Base-by-base conservation (phyloP, 2,797 vertebrate genomes). In the Ptychadena robeensis region DNA sequence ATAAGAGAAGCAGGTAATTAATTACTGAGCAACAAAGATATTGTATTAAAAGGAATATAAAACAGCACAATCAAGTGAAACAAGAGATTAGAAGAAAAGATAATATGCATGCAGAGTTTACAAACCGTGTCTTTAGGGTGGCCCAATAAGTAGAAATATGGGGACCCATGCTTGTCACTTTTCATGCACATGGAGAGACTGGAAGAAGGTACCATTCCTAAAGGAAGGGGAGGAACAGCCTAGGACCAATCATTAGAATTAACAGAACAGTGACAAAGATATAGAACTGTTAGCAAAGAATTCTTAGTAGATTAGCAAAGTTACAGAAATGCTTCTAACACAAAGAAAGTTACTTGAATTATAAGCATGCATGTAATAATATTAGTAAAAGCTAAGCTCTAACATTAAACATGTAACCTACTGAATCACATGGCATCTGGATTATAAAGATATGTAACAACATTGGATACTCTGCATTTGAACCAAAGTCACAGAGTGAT, bases 161-260 rank as follows among this genome's bases (percentile, higher is more conserved):
- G 97, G 95, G 98, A 98, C 95, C 98, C 97, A 98, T 99, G 98
- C 96, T 96, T 99, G 96, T 99, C 98, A 99, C 96, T 98, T 98
- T 99, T 99, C 98, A 99, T 99, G 97, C 98, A 99, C 97, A 99
- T 98, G 97, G 97, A 99, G 96, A 98, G 96, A 95, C 96, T 98
- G 96, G 98, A 98, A 85, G 82, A 85, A 97, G 97, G 96, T 95
- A 97, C 96, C 97, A 97, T 98, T 99, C 97, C 98, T 99, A 98
- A 95, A 98, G 96, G 97, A 97, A 96, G 98, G 95, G 96, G 96
- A 97, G 97, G 97, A 97, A 99, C 95, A 99, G 96, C 97, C 97
- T 99, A 97, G 96, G 94, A 98, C 95, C 96, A 97, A 96, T 99
- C 96, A 99, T 98, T 96, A 99, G 97, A 96, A 97, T 98, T 95